Conservation (phyloP, 2,113 vertebrate genomes). For the Tragulus kanchil region DNA sequence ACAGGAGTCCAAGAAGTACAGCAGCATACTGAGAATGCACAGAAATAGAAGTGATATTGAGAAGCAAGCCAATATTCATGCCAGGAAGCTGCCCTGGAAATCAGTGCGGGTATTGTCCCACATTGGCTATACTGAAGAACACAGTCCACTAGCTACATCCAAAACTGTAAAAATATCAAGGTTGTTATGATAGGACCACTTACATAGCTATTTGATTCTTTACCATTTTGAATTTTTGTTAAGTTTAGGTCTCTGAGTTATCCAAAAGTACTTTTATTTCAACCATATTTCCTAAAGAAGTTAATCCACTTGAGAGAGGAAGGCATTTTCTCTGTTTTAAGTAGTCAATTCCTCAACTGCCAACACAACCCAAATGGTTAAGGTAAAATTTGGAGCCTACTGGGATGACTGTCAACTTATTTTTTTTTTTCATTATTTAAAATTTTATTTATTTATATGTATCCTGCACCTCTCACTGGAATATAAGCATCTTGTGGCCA, state of each 20-base stretch:
- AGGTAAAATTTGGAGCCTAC: background rate
- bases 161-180: background rate
- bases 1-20: conserved; percentile 1
- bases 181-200: background rate
- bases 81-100: background rate
- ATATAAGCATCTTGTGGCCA: background rate
- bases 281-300: background rate
- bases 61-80: background rate
- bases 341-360: background rate
- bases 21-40: background rate
- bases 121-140: background rate
- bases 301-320: background rate
- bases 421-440: no score
- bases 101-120: background rate
- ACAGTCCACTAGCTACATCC: background rate
- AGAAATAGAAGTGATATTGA: background rate
- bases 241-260: background rate
- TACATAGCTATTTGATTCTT: background rate
- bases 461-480: background rate
- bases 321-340: background rate
- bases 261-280: background rate
- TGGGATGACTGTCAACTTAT: background rate
- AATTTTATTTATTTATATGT: background rate
- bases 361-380: background rate
- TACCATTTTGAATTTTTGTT: background rate